Base-by-base conservation (phyloP, 2,888 invertebrate genomes). In the Chouioia cunea region DNA sequence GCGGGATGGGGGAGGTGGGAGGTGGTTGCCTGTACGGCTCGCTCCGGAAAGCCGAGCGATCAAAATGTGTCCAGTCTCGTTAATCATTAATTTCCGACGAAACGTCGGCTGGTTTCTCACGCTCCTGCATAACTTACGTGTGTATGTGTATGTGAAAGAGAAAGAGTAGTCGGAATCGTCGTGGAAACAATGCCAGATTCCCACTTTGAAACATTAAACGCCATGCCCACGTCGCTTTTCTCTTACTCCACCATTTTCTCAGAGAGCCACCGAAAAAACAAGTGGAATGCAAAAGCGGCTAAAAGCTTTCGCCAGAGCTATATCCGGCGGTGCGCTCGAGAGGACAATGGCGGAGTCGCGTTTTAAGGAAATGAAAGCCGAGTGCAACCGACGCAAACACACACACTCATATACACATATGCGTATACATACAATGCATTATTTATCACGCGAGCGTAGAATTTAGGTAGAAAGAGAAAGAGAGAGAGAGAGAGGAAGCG, bases 1-100 rank as follows among this genome's bases (percentile, higher is more conserved):
- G n/a, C 12, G 27, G 27, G 27, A n/a, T n/a, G n/a, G n/a, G n/a
- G n/a, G n/a, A n/a, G n/a, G n/a, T n/a, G n/a, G n/a, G n/a, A n/a
- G n/a, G n/a, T n/a, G n/a, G n/a, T n/a, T n/a, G 27, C 27, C 27
- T 27, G 27, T 27, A 6, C 27, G 27, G 3, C 6, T 27, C 27
- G 6, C 27, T 27, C 6, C 27, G 27, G 27, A 27, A 27, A 27
- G 27, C n/a, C 44, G 59, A 47, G 71, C 54, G 63, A 63, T 67
- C 67, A 64, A 71, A 71, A 71, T 59, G 63, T 15, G n/a, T 47
- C 36, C 54, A 52, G 44, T 44, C 68, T 68, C 72, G 68, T 72
- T 65, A 68, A 72, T 72, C 72, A 72, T 72, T 64, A 56, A 72
- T 68, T 68, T 60, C 43, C 46, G 59, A 27, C 47, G 54, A 56